Evolutionary conservation across 2,113 vertebrate species (phyloP), one percentile per base, ranked within the genome.

Genomic region (Heterotis niloticus): DNA sequence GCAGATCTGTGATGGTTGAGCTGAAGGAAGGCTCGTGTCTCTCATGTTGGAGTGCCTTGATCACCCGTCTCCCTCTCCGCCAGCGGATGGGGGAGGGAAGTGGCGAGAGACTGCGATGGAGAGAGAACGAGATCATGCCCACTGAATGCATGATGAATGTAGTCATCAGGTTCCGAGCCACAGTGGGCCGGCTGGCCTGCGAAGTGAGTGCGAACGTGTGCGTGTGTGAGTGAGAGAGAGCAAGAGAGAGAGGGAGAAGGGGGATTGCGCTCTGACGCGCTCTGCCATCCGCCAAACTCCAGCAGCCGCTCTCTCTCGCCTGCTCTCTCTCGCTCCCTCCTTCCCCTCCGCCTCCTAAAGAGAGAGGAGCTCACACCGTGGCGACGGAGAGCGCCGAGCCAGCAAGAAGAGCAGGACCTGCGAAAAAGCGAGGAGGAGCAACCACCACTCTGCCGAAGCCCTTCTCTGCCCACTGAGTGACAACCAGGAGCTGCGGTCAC

Each of bases 251-350:
- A 88, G 88, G 87, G 87, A 85, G 83, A 44, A 82, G 88, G 88
- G 88, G 87, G 87, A 92, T 88, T 88, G 91, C 90, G 88, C 86
- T 85, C 87, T 90, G 87, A 91, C 89, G 90, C 90, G 83, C 91
- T 94, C 94, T 93, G 93, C 94, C 95, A 91, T 91, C 89, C 85
- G 93, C 91, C 92, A 88, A 91, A 95, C 94, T 92, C 91, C 88
- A 89, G 88, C 89, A 90, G 88, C 86, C 88, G 87, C 83, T 81
- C 88, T 85, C 84, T 79, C 83, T 85, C 78, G 71, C 54, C 62
- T 69, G 71, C 80, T 71, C 91, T 87, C 83, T 81, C 88, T 85
- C 84, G 80, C 83, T 85, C 78, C 52, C 54, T 66, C 73, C 75
- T 81, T 75, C 91, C 91, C 91, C 92, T 90, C 95, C 93, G 91